Evolutionary conservation across 2,113 vertebrate genomes (phyloP), one percentile per base, ranked within the genome.

Genomic region (Acrocephalus arundinaceus): DNA sequence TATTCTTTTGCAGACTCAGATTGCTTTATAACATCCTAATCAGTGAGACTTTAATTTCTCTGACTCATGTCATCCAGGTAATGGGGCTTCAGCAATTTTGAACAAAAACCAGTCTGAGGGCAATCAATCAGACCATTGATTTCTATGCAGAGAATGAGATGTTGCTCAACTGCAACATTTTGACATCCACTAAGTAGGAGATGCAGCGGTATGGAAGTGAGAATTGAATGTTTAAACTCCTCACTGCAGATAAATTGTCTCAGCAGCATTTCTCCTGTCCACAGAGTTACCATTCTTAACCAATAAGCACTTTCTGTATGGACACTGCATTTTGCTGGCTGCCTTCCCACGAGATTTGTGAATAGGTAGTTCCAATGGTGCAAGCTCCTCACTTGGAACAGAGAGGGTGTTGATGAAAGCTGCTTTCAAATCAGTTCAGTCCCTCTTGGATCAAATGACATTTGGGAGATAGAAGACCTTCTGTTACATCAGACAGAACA

Each of bases 91-190:
- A 89, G 76, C 68, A 84, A 86, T 87, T 94, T 12, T 67, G 35
- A 89, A 81, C 76, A 95, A 94, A 94, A 93, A 78, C 49, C 75
- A 85, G n/a, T 45, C 72, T 33, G 58, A 80, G 63, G 33, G 30
- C 70, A 84, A 90, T 93, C 91, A 92, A 94, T 87, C 85, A 91
- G 41, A 66, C 14, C 24, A 83, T 65, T 52, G 88, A 72, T 93
- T 90, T 78, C 27, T 71, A 86, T 43, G 62, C 68, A 84, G 16
- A 90, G 89, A 93, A 83, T 46, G 59, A 87, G 63, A 57, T 28
- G 66, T 68, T 73, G 48, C 25, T 81, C 58, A 49, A 77, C n/a
- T 48, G 57, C 75, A 94, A 61, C 28, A 37, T 83, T 90, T 35
- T 94, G 68, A 80, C 75, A 76, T 73, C 37, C 30, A 30, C 57